Evolutionary conservation across 92 coral and sea anemone genomes (phyloP), one percentile per base, ranked within the genome.

Genomic region (Porites rus): DNA sequence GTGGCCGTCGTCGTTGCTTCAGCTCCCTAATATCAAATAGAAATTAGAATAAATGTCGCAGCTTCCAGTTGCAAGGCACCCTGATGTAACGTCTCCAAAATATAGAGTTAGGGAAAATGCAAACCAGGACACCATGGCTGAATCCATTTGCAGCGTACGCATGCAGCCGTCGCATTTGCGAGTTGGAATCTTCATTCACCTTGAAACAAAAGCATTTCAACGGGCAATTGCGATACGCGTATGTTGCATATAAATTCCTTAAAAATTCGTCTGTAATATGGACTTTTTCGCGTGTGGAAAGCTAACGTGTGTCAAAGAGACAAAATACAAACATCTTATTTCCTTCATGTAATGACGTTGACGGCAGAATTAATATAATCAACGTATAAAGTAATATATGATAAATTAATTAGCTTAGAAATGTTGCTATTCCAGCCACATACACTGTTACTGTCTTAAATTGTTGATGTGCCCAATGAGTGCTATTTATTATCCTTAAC

Each of bases 321-420:
- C 10, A 10, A 18, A 58, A 72, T 19, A 4, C 46, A 38, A 38
- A 38, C 46, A 38, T 38, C 46, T 12, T 72, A 22, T 50, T 72
- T 38, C 24, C 56, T 31, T 21, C 24, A 56, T 56, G 53, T 50
- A 13, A 9, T 22, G 51, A 71, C 75, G 38, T 71, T 71, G 6
- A 31, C 14, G 8, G 75, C n/a, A 72, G 50, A 54, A 21, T 76
- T 9, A 17, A 60, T 60, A 76, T 59, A 59, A 59, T 76, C 61
- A 52, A 16, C 53, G 28, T 28, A 59, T 61, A 24, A 56, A 61
- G 81, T 76, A 76, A 76, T 76, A 76, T 76, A 76, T 8, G 22
- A 62, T 73, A 52, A 20, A 52, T 14, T 21, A 66, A 19, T 8
- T 28, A 25, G 18, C 65, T 7, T 76, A 59, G 63, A 76, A 24